Percentiles rank a stretch among this genome's conserved stretches.
Evolutionary conservation across 1,140 invertebrate species (phyloP).

Genomic region (Physella acuta): DNA sequence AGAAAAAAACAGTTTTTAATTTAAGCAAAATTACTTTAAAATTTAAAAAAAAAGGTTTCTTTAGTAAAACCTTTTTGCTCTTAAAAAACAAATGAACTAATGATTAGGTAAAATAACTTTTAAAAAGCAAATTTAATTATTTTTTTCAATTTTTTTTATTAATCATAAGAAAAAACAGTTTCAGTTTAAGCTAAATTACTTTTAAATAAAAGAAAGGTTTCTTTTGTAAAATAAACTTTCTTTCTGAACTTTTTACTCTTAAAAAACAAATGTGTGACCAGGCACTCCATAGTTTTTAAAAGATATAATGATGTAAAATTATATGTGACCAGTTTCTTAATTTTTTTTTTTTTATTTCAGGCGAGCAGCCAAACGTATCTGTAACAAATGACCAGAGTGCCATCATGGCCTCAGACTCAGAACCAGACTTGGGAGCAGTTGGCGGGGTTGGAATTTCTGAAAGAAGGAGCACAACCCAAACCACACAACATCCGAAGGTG

Average conservation of each 20-base stretch:
- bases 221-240: not conserved
- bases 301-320: not conserved
- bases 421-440: slow-evolving; percentile 3
- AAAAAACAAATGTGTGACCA: not conserved
- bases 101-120: too few relatives aligned
- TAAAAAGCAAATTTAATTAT: too few relatives aligned
- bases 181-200: too few relatives aligned
- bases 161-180: too few relatives aligned
- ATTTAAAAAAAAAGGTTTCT: too few relatives aligned
- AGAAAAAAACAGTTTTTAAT: too few relatives aligned
- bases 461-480: not conserved
- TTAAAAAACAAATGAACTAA: too few relatives aligned
- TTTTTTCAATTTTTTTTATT: too few relatives aligned
- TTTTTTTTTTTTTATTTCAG: not conserved
- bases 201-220: too few relatives aligned
- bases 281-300: not conserved
- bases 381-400: not conserved
- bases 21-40: too few relatives aligned
- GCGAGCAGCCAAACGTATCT: not conserved
- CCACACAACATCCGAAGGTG: not conserved
- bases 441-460: slow-evolving; percentile 16
- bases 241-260: not conserved
- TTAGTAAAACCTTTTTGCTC: too few relatives aligned
- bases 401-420: not conserved
- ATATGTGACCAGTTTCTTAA: not conserved